Evolutionary conservation across 92 coral and sea anemone species (phyloP).

Genomic region (Meandrina meandrites): DNA sequence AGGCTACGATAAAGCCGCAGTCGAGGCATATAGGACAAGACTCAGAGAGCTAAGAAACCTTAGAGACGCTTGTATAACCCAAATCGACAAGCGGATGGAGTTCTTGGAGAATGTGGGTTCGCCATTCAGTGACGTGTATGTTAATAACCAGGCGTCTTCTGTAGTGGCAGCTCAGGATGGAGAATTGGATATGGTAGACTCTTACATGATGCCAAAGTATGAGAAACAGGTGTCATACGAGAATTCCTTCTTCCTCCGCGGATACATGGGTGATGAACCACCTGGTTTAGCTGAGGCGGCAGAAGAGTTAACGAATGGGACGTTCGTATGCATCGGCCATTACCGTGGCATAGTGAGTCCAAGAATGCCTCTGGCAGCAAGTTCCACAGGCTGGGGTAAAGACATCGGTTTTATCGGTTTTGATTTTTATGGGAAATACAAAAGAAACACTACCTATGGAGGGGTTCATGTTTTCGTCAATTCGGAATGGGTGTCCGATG

Average conservation of each 20-base stretch:
- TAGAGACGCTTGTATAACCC: background rate
- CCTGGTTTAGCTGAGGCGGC: background rate
- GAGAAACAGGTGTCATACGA: background rate
- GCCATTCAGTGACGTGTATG: background rate
- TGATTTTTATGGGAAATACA: background rate
- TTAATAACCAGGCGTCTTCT: background rate
- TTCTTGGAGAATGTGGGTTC: background rate
- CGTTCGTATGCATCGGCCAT: background rate
- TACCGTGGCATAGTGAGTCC: background rate
- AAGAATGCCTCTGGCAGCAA: background rate
- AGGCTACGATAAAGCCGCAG: conserved; percentile 8
- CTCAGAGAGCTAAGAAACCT: background rate
- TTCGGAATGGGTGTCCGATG: background rate
- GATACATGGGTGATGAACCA: background rate
- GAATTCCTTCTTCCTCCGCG: background rate
- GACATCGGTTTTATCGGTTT: background rate
- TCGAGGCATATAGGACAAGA: background rate
- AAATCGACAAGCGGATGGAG: conserved; percentile 12
- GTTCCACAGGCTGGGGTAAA: background rate
- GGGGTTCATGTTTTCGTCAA: background rate
- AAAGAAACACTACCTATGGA: background rate
- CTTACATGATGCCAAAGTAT: background rate
- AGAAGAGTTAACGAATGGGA: background rate
- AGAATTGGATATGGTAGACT: background rate
- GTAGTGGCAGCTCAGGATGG: background rate